These are phyloP conservation scores for Ectropis grisescens DNA, from an alignment of 1,140 invertebrate species.

Conservation along the genomic window DNA sequence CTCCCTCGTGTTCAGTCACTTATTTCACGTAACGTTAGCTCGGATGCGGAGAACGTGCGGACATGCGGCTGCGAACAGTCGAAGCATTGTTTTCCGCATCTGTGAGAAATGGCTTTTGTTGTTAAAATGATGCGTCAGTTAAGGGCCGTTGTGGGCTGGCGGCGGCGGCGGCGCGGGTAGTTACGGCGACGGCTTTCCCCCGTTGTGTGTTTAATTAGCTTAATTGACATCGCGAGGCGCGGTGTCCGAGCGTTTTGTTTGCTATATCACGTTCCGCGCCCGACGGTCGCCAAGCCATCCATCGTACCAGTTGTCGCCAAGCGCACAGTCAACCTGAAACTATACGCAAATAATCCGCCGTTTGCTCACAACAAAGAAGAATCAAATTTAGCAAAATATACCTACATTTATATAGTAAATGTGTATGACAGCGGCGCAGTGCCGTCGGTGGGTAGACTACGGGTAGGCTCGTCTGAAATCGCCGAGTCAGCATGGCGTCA, in stretches of 20 bases:
- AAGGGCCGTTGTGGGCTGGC: slow-evolving; percentile 28
- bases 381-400: too few relatives aligned
- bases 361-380: too few relatives aligned
- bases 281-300: slow-evolving; percentile 12
- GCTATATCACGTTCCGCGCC: slow-evolving; percentile 54
- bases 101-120: slow-evolving; percentile 43
- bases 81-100: slow-evolving; percentile 20
- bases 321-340: too few relatives aligned
- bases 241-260: slow-evolving; percentile 66
- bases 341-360: too few relatives aligned
- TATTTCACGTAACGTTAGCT: too few relatives aligned
- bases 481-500: slow-evolving; percentile 34
- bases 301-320: slow-evolving; percentile 15
- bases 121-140: slow-evolving; percentile 51
- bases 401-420: too few relatives aligned
- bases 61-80: slow-evolving; percentile 4
- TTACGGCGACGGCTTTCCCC: slow-evolving; percentile 23
- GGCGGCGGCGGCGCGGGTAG: slow-evolving; percentile 20
- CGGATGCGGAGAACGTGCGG: too few relatives aligned
- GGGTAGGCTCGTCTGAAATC: too few relatives aligned
- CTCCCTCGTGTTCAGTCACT: too few relatives aligned
- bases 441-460: too few relatives aligned
- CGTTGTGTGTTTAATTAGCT: slow-evolving; percentile 64
- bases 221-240: slow-evolving; percentile 67
- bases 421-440: too few relatives aligned